A percentile compares a stretch with the other conserved stretches of the same genome.
These are phyloP conservation scores for Dicrurus megarhynchus DNA, from an alignment of 2,113 vertebrate genomes.

Conservation along the genomic window DNA sequence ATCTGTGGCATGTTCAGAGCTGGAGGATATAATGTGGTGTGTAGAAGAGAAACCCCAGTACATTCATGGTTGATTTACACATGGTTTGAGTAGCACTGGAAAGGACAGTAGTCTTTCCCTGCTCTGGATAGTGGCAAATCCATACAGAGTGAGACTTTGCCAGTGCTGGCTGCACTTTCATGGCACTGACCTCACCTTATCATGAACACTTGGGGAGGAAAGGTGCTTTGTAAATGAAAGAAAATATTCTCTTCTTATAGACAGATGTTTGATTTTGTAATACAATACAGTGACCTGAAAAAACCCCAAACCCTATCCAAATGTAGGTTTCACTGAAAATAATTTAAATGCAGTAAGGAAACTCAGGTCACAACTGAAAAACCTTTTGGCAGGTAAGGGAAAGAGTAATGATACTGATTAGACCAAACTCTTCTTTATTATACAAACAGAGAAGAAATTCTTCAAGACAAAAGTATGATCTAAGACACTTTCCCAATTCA, in stretches of 20 bases:
- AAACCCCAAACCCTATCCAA: background rate
- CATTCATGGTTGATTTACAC: background rate
- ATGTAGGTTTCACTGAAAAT: background rate
- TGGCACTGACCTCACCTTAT: background rate
- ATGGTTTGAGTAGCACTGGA: background rate
- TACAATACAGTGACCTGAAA: background rate
- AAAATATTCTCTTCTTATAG: background rate
- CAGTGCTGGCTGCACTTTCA: background rate
- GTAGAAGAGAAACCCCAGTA: background rate
- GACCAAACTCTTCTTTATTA: background rate
- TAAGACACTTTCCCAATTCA: background rate
- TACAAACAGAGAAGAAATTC: background rate
- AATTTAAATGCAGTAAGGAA: background rate
- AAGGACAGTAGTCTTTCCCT: background rate
- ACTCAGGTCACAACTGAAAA: background rate
- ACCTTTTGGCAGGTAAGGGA: background rate
- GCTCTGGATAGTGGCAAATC: background rate
- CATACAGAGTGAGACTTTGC: background rate
- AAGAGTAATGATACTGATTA: background rate
- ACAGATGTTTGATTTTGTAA: background rate
- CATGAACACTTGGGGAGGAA: rapidly evolving
- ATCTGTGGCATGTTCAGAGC: background rate
- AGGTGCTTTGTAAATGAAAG: background rate
- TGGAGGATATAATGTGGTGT: no score
- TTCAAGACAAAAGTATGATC: background rate